Conservation (phyloP, 2,888 invertebrate species). For the Dermolepida albohirtum region DNA sequence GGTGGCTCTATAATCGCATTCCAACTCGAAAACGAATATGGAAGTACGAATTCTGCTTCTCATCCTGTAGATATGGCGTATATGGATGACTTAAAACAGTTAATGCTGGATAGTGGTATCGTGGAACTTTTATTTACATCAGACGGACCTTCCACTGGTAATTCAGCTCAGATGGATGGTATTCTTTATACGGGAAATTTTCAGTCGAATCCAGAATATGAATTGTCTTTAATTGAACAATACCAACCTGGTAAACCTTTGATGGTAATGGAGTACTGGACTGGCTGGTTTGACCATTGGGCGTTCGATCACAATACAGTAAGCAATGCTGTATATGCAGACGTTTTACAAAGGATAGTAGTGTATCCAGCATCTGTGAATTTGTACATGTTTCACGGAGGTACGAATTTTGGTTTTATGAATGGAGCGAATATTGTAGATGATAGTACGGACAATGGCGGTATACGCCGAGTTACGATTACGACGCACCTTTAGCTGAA, state of each 20-base stretch:
- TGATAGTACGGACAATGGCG: constrained; percentile 53
- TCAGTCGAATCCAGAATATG: constrained; percentile 62
- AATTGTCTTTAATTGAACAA: constrained; percentile 62
- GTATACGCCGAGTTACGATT: constrained; percentile 71
- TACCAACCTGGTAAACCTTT: constrained; percentile 67
- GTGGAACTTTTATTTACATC: constrained; percentile 68
- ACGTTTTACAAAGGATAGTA: constrained; percentile 53
- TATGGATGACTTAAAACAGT: constrained; percentile 62
- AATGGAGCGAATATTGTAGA: constrained; percentile 56
- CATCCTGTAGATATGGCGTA: constrained; percentile 55
- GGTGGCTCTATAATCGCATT: constrained; percentile 89
- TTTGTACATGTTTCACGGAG: constrained; percentile 93
- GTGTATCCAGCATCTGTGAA: constrained; percentile 74
- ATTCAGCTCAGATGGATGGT: constrained; percentile 55
- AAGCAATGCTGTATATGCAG: constrained; percentile 46
- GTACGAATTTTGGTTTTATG: constrained; percentile 85
- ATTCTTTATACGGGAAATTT: constrained; percentile 69
- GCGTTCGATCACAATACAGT: constrained; percentile 58
- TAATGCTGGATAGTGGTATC: constrained; percentile 61
- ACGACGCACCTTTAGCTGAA: constrained; percentile 90
- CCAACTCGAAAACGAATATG: constrained; percentile 78
- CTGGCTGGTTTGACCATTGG: constrained; percentile 73
- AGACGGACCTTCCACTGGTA: constrained; percentile 62
- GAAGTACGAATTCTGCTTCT: constrained; percentile 34
- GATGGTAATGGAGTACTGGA: constrained; percentile 73